Conservation (phyloP, 2,888 invertebrate genomes). For the Rotaria sp. region DNA sequence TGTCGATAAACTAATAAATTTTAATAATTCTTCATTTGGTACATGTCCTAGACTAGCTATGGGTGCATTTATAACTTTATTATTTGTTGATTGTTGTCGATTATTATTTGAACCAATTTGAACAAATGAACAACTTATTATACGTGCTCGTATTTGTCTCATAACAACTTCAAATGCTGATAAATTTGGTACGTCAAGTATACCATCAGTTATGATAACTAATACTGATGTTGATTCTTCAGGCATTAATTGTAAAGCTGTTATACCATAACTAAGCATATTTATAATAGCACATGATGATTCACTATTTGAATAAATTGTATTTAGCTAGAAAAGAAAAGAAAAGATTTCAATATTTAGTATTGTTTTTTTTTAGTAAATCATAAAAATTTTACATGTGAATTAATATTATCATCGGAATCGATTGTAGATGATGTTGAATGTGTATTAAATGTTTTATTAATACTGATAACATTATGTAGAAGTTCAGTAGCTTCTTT, state of each 20-base stretch:
- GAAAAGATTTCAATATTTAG: too few relatives aligned
- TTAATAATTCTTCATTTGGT: constrained; percentile 68
- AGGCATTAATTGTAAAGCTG: constrained; percentile 68
- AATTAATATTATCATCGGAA: neutral
- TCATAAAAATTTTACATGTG: neutral
- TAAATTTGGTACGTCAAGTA: constrained; percentile 66
- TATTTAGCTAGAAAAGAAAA: neutral
- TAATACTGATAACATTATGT: neutral
- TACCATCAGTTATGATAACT: constrained; percentile 67
- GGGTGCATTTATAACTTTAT: constrained; percentile 61
- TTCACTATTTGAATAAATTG: neutral
- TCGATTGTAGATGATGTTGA: neutral
- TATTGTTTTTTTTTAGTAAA: neutral
- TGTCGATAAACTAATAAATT: constrained; percentile 69
- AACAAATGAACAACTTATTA: constrained; percentile 69
- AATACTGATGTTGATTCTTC: constrained; percentile 64
- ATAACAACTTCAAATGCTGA: constrained; percentile 67
- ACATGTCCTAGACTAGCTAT: constrained; percentile 66
- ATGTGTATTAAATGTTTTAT: neutral
- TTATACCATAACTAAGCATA: constrained; percentile 69
- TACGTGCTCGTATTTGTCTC: constrained; percentile 67
- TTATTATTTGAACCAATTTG: constrained; percentile 60
- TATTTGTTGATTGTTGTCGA: constrained; percentile 44
- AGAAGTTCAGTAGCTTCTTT: neutral
- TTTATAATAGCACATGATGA: constrained; percentile 60